Percentiles rank a stretch among this genome's conserved stretches.
phyloP scores from a whole-genome alignment of 2,797 vertebrate genomes.

The Brotula barbata region DNA sequence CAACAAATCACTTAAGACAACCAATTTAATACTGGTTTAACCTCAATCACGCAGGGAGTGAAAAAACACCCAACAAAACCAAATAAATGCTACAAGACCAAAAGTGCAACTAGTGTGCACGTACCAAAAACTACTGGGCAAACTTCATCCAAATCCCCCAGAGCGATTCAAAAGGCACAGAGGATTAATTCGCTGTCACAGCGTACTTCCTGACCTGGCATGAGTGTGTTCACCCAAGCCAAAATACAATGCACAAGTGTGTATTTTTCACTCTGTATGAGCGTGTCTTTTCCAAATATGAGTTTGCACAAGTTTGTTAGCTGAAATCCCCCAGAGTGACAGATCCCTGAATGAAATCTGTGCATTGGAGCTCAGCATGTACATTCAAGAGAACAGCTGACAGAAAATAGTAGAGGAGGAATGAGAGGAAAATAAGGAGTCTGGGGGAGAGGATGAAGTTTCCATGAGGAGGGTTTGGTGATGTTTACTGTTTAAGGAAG shows the following conservation, averaged over 20 bases:
- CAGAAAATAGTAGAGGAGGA: conserved; percentile 8
- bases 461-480: not conserved
- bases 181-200: conserved; percentile 58
- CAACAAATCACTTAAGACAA: conserved; percentile 48
- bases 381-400: conserved; percentile 13
- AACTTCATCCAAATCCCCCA: conserved; percentile 53
- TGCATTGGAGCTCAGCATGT: conserved; percentile 10
- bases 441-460: too few species aligned
- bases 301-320: conserved; percentile 13
- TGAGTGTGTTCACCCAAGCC: conserved; percentile 50
- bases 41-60: conserved; percentile 25
- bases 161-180: conserved; percentile 55
- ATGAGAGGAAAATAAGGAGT: not conserved
- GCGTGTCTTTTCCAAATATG: conserved; percentile 8
- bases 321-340: conserved; percentile 20
- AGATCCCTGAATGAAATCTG: conserved; percentile 14
- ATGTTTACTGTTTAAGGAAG: conserved; percentile 4
- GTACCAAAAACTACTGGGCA: conserved; percentile 32
- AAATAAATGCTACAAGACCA: conserved; percentile 12
- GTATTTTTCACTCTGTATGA: conserved; percentile 39
- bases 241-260: conserved; percentile 46
- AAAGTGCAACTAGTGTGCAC: conserved; percentile 50
- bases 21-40: conserved; percentile 31
- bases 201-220: conserved; percentile 68
- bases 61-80: conserved; percentile 20